Evolutionary conservation across 2,888 invertebrate genomes (phyloP), one percentile per base, ranked within the genome.

Genomic region (Drosophila maculinotata): DNA sequence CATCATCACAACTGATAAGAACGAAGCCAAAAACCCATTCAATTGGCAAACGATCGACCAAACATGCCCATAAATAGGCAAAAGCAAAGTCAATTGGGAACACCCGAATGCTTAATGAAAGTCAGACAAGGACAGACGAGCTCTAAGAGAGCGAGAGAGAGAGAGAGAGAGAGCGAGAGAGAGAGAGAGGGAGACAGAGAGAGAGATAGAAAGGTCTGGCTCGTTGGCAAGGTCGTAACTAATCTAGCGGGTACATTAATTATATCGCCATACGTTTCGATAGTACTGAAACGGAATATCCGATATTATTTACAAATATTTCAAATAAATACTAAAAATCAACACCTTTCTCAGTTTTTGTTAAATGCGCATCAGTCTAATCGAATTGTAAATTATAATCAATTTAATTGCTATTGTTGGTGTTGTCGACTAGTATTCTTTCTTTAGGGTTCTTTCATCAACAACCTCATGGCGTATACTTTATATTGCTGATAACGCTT

Each of bases 51-150:
- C 63, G 38, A 45, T 25, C 51, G 54, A 30, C 45, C 63, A 69
- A 78, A 79, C 76, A 81, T 83, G 83, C 58, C 81, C 81, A 83
- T 83, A 81, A 78, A 81, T 80, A 79, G 81, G 76, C 81, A 83
- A 63, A 72, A 75, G 44, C 20, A 23, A 28, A 63, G 63, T 35
- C 53, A 70, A 67, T 44, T 53, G 45, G 62, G 62, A 57, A 51
- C 56, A 53, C 47, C 44, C 57, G 38, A 64, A 45, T 26, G 35
- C 14, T 8, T 3, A 63, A 28, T 28, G 23, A 49, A 45, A 41
- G 51, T 8, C 30, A 17, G 44, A 66, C 30, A 52, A 14, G 52
- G 20, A 14, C 4, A 49, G 14, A 36, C n/a, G 30, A 51, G 17
- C 20, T 3, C 2, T 4, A 8, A 20, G 41, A 35, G 25, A 39